Evolutionary conservation across 2,113 vertebrate species (phyloP).

Genomic region (Thunnus maccoyii): DNA sequence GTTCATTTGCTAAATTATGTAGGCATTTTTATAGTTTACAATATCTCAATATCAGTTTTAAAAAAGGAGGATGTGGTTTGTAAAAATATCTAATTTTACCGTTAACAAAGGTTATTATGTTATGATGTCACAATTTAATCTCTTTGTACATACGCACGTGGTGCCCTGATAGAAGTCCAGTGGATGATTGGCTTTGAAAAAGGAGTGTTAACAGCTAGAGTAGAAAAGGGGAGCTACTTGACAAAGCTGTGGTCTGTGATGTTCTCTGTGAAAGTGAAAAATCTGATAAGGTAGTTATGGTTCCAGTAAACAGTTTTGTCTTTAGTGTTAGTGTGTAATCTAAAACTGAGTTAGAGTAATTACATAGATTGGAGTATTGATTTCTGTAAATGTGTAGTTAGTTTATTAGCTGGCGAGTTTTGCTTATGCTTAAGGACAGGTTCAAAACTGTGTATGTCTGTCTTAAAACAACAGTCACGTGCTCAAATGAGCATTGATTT

Average conservation of each 20-base stretch:
- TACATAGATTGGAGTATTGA: background rate
- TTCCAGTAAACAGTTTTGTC: constrained; percentile 9
- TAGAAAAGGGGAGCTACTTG: background rate
- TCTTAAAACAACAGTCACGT: too few species aligned
- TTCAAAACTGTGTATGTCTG: too few species aligned
- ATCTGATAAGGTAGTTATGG: constrained; percentile 29
- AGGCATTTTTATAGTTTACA: background rate
- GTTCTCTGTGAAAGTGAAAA: constrained; percentile 31
- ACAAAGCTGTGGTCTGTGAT: constrained; percentile 32
- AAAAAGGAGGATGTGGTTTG: background rate
- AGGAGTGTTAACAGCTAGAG: background rate
- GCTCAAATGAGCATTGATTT: too few species aligned
- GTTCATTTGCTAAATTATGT: background rate
- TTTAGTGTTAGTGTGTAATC: background rate
- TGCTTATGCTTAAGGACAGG: too few species aligned
- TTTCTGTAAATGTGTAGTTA: background rate
- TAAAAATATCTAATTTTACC: background rate
- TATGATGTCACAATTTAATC: too few species aligned
- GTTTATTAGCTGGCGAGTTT: too few species aligned
- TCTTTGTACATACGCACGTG: too few species aligned
- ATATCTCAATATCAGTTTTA: background rate
- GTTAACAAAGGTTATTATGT: background rate
- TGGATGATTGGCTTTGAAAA: background rate
- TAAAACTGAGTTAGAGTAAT: background rate
- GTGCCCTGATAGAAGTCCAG: too few species aligned